Percentiles rank a stretch among this genome's conserved stretches.
These are phyloP conservation scores for Ciconia stormi DNA, from an alignment of 2,113 vertebrate species.

Conservation along the genomic window DNA sequence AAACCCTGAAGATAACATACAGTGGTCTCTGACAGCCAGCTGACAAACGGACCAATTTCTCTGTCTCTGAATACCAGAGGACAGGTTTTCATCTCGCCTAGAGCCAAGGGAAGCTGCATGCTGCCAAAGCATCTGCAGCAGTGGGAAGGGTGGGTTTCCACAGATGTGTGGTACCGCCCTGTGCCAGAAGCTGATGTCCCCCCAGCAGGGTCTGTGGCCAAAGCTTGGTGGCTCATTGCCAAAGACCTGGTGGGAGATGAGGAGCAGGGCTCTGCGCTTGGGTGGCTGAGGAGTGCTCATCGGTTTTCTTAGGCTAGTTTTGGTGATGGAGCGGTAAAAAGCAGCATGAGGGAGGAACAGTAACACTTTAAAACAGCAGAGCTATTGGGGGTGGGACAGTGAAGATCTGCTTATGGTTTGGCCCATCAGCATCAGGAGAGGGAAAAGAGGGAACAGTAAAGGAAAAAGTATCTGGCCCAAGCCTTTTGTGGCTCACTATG, in stretches of 20 bases:
- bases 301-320: not conserved
- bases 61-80: not conserved
- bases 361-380: not conserved
- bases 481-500: not conserved
- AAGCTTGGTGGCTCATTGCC: not conserved
- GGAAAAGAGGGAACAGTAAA: not conserved
- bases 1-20: not conserved
- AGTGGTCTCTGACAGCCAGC: not conserved
- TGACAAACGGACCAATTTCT: not conserved
- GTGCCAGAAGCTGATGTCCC: not conserved
- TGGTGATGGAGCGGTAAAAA: not conserved
- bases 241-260: not conserved
- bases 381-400: not conserved
- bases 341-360: not conserved
- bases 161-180: not conserved
- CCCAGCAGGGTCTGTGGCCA: not conserved
- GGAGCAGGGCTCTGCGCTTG: not conserved
- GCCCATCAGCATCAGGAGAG: not conserved
- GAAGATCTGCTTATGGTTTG: not conserved
- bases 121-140: not conserved
- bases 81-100: not conserved
- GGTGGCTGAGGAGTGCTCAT: not conserved
- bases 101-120: not conserved
- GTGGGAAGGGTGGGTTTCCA: not conserved
- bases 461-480: not conserved